Evolutionary conservation across 2,113 vertebrate genomes (phyloP).

Genomic region (Cyprinodon tularosa): DNA sequence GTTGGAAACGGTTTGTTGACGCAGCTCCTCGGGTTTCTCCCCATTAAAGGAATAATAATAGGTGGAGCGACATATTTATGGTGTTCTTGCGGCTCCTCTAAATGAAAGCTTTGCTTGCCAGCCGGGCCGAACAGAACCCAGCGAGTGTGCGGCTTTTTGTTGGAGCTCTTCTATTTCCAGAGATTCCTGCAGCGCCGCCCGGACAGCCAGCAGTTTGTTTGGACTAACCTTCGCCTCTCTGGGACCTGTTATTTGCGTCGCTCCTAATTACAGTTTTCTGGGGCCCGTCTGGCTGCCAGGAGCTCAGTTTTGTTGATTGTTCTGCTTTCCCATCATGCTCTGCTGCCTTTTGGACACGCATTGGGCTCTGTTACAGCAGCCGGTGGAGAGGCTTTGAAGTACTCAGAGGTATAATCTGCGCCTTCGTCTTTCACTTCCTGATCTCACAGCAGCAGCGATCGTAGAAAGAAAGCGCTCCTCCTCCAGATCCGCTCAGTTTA

Average conservation of each 20-base stretch:
- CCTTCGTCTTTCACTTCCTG: constrained; percentile 52
- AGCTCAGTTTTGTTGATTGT: constrained; percentile 39
- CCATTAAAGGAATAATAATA: constrained; percentile 59
- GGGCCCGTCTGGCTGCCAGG: constrained; percentile 41
- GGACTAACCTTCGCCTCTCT: constrained; percentile 67
- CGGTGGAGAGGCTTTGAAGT: constrained; percentile 16
- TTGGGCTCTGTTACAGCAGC: not conserved
- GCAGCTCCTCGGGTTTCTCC: constrained; percentile 48
- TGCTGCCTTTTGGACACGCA: not conserved
- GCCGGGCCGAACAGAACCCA: constrained; percentile 52
- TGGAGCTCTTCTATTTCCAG: constrained; percentile 62
- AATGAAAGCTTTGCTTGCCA: constrained; percentile 73
- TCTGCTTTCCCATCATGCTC: constrained; percentile 34
- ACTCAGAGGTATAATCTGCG: constrained; percentile 37
- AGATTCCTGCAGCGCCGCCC: constrained; percentile 53
- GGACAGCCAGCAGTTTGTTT: constrained; percentile 62
- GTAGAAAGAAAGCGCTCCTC: not conserved
- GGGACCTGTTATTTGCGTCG: constrained; percentile 73
- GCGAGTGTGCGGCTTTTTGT: constrained; percentile 29
- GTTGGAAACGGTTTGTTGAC: constrained; percentile 60
- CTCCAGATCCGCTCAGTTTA: not conserved
- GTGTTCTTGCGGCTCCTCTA: constrained; percentile 61
- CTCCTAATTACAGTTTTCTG: constrained; percentile 66
- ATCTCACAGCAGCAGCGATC: no score
- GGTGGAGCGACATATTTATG: constrained; percentile 59